Base-by-base conservation (phyloP, 2,113 vertebrate species). In the Agelaius phoeniceus region DNA sequence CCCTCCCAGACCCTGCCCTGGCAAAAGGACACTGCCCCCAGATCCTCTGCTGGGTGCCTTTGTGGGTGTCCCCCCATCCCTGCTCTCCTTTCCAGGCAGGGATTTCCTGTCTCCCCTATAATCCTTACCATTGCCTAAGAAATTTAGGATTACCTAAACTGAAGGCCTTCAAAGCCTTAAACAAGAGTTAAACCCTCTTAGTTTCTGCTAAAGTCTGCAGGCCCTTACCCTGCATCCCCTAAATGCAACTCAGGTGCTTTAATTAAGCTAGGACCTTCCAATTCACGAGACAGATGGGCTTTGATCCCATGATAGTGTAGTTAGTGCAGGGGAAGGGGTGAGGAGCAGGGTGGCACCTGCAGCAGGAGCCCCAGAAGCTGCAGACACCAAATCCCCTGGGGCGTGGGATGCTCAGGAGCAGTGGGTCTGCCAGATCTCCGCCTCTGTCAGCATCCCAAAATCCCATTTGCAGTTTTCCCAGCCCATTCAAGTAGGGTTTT, bases 21-120 rank as follows among this genome's bases (percentile, higher is more conserved):
- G 94, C 51, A 87, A 74, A 74, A 94, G 93, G 85, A 85, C 63
- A 3, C 54, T 89, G 90, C 93, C 94, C 58, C 67, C 62, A 7
- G 94, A 94, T 62, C 93, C 96, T 17, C 92, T 95, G n/a, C 86
- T 95, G 75, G 94, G 85, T 31, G 87, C 74, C n/a, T 95, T 79
- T 85, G 96, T 93, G 94, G 95, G 94, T 76, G 77, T 69, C 8
- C 16, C 11, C 5, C 6, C 1, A 46, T n/a, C 37, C 55, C 89
- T 3, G 15, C 71, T 68, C 23, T 20, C 44, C 57, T 37, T 35
- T 27, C 22, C 49, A 22, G 65, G 88, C 26, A 3, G 24, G 51
- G n/a, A 6, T 48, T 61, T 2, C 46, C 46, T 12, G 7, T 46
- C 46, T 48, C 46, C 46, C 10, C 46, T 48, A 6, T 11, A 48